Percentiles rank a stretch among this genome's conserved stretches.
Conservation (phyloP, 2,888 invertebrate species). For the Ennomos fuscantarius region DNA sequence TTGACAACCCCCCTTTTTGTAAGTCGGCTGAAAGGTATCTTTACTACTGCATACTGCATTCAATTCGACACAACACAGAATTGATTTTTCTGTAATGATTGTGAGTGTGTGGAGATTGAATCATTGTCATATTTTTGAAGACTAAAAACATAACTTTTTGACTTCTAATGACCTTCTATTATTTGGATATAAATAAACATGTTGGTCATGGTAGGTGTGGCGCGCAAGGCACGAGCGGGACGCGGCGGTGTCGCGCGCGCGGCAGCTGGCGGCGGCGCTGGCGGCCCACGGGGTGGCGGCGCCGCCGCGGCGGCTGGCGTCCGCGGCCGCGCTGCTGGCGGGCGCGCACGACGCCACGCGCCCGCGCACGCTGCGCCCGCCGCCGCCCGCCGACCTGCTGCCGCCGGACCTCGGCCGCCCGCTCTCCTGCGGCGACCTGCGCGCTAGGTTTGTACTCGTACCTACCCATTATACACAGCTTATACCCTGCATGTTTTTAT, state of each 20-base stretch:
- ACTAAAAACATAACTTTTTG: too few relatives aligned
- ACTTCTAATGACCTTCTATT: slow-evolving; percentile 62
- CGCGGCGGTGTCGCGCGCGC: slow-evolving; percentile 92
- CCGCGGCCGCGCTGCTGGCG: slow-evolving; percentile 86
- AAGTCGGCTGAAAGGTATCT: too few relatives aligned
- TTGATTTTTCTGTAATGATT: too few relatives aligned
- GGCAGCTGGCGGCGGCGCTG: slow-evolving; percentile 94
- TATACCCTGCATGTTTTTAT: too few relatives aligned
- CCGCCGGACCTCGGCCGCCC: slow-evolving; percentile 80
- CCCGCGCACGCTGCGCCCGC: slow-evolving; percentile 71
- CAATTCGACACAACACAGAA: too few relatives aligned
- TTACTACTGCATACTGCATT: too few relatives aligned
- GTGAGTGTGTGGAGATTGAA: too few relatives aligned
- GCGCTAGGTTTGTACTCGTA: slow-evolving; percentile 68
- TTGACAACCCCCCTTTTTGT: too few relatives aligned
- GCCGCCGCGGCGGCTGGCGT: slow-evolving; percentile 88
- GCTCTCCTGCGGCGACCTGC: slow-evolving; percentile 79
- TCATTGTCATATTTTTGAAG: too few relatives aligned
- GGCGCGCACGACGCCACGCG: slow-evolving; percentile 83
- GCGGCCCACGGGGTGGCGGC: slow-evolving; percentile 93
- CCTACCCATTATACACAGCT: too few relatives aligned
- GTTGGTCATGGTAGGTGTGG: slow-evolving; percentile 88
- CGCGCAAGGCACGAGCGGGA: slow-evolving; percentile 96
- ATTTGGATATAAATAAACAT: too few relatives aligned
- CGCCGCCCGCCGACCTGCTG: slow-evolving; percentile 65